These are phyloP conservation scores for Pristis pectinata DNA, from an alignment of 2,797 vertebrate genomes.

Conservation along the genomic window DNA sequence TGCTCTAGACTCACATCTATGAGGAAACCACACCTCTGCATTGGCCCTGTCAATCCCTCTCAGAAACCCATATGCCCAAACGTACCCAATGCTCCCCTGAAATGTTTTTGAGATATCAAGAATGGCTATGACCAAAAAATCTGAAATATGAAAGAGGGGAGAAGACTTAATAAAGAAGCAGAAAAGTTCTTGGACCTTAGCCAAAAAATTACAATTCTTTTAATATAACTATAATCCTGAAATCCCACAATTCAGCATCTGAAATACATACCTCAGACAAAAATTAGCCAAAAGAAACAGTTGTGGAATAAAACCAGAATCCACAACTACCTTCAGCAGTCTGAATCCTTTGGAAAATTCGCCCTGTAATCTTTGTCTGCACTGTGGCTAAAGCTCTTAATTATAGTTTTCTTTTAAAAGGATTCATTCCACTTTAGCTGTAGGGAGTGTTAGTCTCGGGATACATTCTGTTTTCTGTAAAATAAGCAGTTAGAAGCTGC, in stretches of 20 bases:
- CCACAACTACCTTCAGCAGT: background rate
- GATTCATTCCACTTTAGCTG: conserved; percentile 4
- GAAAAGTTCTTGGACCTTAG: background rate
- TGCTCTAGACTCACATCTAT: no score
- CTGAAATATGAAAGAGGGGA: background rate
- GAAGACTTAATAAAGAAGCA: background rate
- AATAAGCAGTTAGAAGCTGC: conserved; percentile 19
- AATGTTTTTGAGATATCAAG: background rate
- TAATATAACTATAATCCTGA: background rate
- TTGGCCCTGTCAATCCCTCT: no score
- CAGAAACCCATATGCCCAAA: no score
- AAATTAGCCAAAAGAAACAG: conserved; percentile 11
- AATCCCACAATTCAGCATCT: background rate
- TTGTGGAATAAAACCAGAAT: background rate
- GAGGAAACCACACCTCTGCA: no score
- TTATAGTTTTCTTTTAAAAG: conserved; percentile 23
- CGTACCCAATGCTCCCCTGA: background rate
- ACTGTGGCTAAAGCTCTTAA: conserved; percentile 30
- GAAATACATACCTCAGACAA: background rate
- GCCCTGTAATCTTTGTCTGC: conserved; percentile 3
- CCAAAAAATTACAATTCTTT: background rate
- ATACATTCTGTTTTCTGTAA: conserved; percentile 11
- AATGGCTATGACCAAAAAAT: background rate
- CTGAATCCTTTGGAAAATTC: background rate
- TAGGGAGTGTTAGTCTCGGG: background rate